These are phyloP conservation scores for Epsilonema sp. DNA, from an alignment of 2,888 invertebrate species.

Conservation along the genomic window DNA sequence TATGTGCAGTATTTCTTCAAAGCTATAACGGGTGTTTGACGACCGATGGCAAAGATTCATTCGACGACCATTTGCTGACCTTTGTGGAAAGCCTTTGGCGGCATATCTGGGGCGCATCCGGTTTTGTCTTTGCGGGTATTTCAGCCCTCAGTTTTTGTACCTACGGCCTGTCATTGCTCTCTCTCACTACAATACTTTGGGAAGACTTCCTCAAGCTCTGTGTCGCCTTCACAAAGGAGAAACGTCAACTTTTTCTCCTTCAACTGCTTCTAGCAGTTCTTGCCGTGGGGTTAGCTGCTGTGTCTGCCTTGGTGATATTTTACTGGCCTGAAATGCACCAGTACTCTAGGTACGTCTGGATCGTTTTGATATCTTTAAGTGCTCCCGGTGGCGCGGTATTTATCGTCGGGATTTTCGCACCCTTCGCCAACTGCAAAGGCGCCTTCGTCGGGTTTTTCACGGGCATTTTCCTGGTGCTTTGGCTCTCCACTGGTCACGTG, in stretches of 20 bases:
- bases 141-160: no score
- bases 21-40: no score
- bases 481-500: background rate
- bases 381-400: slow-evolving; percentile 1
- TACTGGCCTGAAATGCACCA: background rate
- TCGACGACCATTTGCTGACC: no score
- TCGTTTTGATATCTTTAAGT: background rate
- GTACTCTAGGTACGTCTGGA: background rate
- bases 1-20: no score
- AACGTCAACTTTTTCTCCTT: background rate
- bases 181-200: background rate
- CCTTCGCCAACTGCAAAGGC: slow-evolving; percentile 2
- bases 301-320: background rate
- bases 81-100: no score
- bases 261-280: background rate
- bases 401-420: background rate
- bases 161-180: no score
- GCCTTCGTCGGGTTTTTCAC: background rate
- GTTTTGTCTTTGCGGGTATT: no score
- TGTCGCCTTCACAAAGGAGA: background rate
- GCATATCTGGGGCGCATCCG: no score
- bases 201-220: background rate
- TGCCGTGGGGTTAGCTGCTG: background rate
- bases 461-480: background rate
- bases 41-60: no score